Base-by-base conservation (phyloP, 1,140 invertebrate genomes). In the Scaptomyza montana region DNA sequence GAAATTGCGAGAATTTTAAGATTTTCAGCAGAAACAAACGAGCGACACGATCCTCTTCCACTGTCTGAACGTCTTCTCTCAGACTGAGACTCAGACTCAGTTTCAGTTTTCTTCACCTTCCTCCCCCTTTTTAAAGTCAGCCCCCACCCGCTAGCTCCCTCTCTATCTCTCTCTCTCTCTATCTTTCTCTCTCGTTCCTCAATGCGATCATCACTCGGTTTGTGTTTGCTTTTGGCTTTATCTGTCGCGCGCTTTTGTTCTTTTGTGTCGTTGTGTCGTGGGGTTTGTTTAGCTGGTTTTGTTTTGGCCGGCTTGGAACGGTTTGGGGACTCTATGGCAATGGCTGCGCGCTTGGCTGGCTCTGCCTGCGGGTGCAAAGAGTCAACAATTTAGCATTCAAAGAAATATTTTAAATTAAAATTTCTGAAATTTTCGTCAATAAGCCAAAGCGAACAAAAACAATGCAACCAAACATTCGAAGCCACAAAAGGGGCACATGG, bases 401-500 rank as follows among this genome's bases (percentile, higher is more conserved):
- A 90, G 75, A 91, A 91, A 91, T 90, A 91, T 91, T 89, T 91
- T 91, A 91, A 91, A 91, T 91, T 91, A 91, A 91, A 91, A 91
- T 91, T 91, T 91, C 86, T 91, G 74, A 91, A 91, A 91, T 91
- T 91, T 91, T 90, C 82, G 84, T 86, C 82, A 86, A 86, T 87
- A 87, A 86, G 74, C 82, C 66, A 65, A 30, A 45, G 66, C 55
- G 73, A 78, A 74, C 55, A 73, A 78, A 74, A 75, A 89, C 82
- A 86, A 86, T 86, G 82, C 81, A 66, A 68, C 12, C 9, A 30
- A 55, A 45, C 50, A 61, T 47, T 43, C 25, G 33, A 16, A 54
- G 53, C 39, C 47, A 41, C 56, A 64, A 67, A 53, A 53, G 41
- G 21, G 25, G 30, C 30, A 47, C 54, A 77, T 65, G 68, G 61